Evolutionary conservation across 64 coral and sea anemone species (phyloP).

Genomic region (Pocillopora damicornis): DNA sequence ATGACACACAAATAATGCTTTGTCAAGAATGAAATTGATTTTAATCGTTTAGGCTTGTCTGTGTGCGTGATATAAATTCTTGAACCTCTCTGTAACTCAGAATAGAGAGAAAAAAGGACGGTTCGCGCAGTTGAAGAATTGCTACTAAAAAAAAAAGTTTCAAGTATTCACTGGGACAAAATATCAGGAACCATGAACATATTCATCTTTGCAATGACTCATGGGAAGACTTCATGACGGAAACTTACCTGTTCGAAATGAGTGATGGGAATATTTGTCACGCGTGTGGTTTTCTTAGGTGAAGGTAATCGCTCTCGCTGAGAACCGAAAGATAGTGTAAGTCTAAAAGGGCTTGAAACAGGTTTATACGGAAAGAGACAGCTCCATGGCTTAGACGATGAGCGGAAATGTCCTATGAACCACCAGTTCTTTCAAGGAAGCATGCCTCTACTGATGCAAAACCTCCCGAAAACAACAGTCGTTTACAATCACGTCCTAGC

Average conservation of each 20-base stretch:
- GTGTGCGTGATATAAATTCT: too few relatives aligned
- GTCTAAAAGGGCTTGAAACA: conserved; percentile 20
- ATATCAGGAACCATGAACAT: neutral
- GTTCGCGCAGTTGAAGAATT: too few relatives aligned
- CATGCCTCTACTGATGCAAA: conserved; percentile 73
- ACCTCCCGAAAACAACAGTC: conserved; percentile 68
- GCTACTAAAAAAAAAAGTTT: too few relatives aligned
- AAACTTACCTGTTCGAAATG: conserved; percentile 26
- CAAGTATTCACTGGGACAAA: too few relatives aligned
- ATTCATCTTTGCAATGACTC: neutral
- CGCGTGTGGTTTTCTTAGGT: conserved; percentile 80
- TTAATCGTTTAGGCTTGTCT: too few relatives aligned
- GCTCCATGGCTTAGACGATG: conserved; percentile 68
- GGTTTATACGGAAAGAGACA: conserved; percentile 43
- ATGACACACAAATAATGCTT: too few relatives aligned
- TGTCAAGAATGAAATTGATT: too few relatives aligned
- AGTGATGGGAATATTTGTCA: conserved; percentile 73
- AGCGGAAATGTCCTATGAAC: conserved; percentile 98
- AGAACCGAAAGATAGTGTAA: conserved; percentile 53
- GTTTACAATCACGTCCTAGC: conserved; percentile 63
- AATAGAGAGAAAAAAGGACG: too few relatives aligned
- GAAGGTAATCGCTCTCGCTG: conserved; percentile 60
- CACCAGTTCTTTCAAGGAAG: conserved; percentile 84
- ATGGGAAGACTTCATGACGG: neutral
- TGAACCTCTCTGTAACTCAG: too few relatives aligned